Conservation (phyloP, 2,113 vertebrate genomes). For the Ifrita kowaldi region DNA sequence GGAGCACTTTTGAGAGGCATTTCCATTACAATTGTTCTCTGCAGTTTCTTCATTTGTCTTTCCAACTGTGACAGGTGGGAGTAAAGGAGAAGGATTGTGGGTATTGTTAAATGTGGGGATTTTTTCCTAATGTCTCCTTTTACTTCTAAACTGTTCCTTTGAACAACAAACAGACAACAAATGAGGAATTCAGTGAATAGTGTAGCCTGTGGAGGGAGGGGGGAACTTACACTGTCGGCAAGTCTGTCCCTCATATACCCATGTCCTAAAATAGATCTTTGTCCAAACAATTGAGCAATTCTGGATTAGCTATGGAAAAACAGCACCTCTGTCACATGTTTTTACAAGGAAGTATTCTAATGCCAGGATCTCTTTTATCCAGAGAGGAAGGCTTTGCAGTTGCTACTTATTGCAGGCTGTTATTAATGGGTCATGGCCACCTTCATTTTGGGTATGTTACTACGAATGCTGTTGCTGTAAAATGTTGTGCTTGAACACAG, state of each 20-base stretch:
- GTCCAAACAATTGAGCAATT: neutral
- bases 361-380: neutral
- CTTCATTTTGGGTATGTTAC: neutral
- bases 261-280: neutral
- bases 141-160: neutral
- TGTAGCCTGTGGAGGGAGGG: neutral
- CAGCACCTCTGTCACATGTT: neutral
- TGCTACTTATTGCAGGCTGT: neutral
- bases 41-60: neutral
- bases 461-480: neutral
- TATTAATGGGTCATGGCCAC: neutral
- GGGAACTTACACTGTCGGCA: neutral
- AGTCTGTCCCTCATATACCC: neutral
- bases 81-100: neutral
- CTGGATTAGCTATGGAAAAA: neutral
- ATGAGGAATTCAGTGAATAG: neutral
- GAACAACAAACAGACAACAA: neutral
- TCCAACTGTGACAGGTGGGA: neutral
- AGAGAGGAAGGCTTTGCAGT: neutral
- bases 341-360: neutral
- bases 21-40: neutral
- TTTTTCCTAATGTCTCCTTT: neutral
- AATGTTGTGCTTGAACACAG: neutral
- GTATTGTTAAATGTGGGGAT: neutral
- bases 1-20: neutral